Evolutionary conservation across 2,888 invertebrate genomes (phyloP).

Genomic region (Teinopalpus imperialis): DNA sequence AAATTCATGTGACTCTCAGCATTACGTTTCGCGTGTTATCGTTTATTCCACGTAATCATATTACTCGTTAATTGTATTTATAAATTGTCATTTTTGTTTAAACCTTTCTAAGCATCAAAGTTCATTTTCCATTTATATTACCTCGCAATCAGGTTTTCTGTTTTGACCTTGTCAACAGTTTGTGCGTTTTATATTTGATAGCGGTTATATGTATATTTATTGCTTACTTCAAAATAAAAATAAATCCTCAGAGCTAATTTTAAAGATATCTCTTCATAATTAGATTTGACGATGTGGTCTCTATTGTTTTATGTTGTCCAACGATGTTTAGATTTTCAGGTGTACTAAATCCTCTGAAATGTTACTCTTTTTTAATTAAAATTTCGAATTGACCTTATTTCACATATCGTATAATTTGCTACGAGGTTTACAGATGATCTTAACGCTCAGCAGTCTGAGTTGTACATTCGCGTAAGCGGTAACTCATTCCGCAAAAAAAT

Average conservation of each 20-base stretch:
- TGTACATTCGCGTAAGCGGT: slow-evolving; percentile 47
- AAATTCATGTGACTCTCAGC: slow-evolving; percentile 9
- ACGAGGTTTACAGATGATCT: no score
- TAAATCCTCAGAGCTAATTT: no score
- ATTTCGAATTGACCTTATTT: no score
- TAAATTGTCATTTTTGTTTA: slow-evolving; percentile 19
- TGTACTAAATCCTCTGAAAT: no score
- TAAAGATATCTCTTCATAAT: no score
- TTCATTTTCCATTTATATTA: slow-evolving; percentile 66
- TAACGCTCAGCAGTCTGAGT: no score
- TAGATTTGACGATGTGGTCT: no score
- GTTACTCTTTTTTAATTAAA: no score
- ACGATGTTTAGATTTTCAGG: no score
- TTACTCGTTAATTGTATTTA: no score
- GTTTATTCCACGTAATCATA: slow-evolving; percentile 18
- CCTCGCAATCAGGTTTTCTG: slow-evolving; percentile 67
- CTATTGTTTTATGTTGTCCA: no score
- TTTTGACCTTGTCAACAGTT: slow-evolving; percentile 71
- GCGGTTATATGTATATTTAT: slow-evolving; percentile 69
- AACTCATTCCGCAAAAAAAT: slow-evolving; percentile 54
- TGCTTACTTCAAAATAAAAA: slow-evolving; percentile 49
- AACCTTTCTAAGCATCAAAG: slow-evolving; percentile 39
- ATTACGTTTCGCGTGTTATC: slow-evolving; percentile 11
- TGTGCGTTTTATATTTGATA: slow-evolving; percentile 70
- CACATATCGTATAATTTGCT: no score